A percentile compares a stretch with the other conserved stretches of the same genome.
phyloP scores from a whole-genome alignment of 1,140 invertebrate species.

The Reticulitermes speratus region DNA sequence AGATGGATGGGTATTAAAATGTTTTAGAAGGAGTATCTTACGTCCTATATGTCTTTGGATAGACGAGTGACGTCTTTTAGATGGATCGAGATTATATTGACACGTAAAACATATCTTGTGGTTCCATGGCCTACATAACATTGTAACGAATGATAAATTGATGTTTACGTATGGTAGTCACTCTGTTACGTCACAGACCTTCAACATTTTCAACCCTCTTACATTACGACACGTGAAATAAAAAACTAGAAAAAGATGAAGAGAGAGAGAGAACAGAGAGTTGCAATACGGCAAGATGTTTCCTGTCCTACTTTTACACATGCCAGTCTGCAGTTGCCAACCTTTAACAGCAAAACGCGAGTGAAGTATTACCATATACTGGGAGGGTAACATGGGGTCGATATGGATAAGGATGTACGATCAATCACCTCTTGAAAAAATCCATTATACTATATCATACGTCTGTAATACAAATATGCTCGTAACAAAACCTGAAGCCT shows the following conservation, averaged over 20 bases:
- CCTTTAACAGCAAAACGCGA: not conserved
- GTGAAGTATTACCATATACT: not conserved
- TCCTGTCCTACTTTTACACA: not conserved
- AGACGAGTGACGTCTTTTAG: not conserved
- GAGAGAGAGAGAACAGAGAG: not conserved
- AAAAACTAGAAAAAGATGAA: not conserved
- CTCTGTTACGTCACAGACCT: slow-evolving; percentile 4
- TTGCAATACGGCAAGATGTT: not conserved
- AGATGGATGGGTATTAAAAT: slow-evolving; percentile 11
- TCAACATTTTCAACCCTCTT: not conserved
- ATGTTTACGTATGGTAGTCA: slow-evolving; percentile 1
- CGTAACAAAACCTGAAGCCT: not conserved
- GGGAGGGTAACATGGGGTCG: not conserved
- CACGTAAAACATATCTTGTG: not conserved
- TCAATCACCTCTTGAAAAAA: not conserved
- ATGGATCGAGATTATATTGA: slow-evolving; percentile 7
- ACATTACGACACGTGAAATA: not conserved
- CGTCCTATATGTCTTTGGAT: not conserved
- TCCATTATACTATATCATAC: not conserved
- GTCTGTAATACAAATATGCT: not conserved
- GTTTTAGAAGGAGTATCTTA: not conserved
- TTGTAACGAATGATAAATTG: slow-evolving; percentile 15
- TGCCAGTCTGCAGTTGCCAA: not conserved
- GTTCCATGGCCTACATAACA: not conserved
- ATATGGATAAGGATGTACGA: not conserved